Evolutionary conservation across 2,797 vertebrate species (phyloP).

Genomic region (Helarctos malayanus): DNA sequence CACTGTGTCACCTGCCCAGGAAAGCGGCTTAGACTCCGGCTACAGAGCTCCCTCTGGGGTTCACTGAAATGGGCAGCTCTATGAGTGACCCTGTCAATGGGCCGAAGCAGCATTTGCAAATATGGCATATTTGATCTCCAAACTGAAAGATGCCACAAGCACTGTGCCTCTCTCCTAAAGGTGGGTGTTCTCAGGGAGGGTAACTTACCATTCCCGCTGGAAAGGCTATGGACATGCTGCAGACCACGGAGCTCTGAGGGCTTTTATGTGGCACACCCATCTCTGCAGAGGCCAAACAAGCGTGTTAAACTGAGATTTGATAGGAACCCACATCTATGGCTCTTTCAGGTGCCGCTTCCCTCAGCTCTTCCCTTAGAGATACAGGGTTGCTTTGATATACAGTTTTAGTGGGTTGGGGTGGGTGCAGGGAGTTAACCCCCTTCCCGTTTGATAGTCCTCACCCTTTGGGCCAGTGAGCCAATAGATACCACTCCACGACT

Average conservation of each 20-base stretch:
- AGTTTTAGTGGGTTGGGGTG: background rate
- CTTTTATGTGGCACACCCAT: background rate
- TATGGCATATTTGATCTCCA: background rate
- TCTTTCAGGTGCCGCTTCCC: background rate
- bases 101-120: background rate
- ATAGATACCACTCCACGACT: background rate
- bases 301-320: background rate
- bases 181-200: background rate
- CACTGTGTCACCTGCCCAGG: background rate
- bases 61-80: background rate
- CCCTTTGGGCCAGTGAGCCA: background rate
- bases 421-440: background rate
- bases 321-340: background rate
- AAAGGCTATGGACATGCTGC: background rate
- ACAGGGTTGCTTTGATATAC: background rate
- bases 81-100: background rate
- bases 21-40: too few relatives aligned
- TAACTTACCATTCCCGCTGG: background rate
- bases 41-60: background rate
- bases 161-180: background rate
- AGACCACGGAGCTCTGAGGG: background rate
- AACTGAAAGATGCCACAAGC: background rate
- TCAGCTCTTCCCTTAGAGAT: background rate
- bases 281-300: background rate
- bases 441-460: background rate